Conservation (phyloP, 1,140 invertebrate species). For the Tetragnatha versicolor region DNA sequence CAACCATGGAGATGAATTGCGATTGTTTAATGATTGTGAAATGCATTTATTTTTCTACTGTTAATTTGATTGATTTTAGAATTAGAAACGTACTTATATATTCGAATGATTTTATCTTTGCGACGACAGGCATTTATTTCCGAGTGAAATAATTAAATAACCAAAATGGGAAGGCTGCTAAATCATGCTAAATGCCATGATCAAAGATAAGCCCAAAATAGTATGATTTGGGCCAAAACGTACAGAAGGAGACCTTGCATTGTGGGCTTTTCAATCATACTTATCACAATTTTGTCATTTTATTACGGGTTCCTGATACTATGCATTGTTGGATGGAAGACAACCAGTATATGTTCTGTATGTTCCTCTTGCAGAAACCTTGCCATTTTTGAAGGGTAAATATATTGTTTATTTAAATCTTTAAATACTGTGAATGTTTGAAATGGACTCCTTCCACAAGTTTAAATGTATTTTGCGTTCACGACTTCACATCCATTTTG, state of each 20-base stretch:
- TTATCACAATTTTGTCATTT: neutral
- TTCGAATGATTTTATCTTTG: conserved; percentile 16
- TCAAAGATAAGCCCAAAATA: conserved; percentile 28
- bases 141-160: neutral
- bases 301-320: conserved; percentile 32
- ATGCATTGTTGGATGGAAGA: conserved; percentile 16
- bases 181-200: neutral
- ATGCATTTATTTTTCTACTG: conserved; percentile 50
- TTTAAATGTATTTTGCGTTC: conserved; percentile 18
- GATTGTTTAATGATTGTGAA: conserved; percentile 32
- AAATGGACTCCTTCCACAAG: conserved; percentile 27
- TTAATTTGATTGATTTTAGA: conserved; percentile 41
- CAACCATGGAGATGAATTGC: conserved; percentile 5
- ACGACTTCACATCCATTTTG: conserved; percentile 37
- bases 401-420: neutral
- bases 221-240: conserved; percentile 11
- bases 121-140: conserved; percentile 25
- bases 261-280: neutral
- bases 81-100: conserved; percentile 10
- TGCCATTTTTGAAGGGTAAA: conserved; percentile 40
- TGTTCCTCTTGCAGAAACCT: conserved; percentile 34
- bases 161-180: neutral
- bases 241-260: conserved; percentile 1
- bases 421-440: conserved; percentile 2
- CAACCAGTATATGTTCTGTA: conserved; percentile 16